Evolutionary conservation across 2,113 vertebrate species (phyloP).

Genomic region (Daphoenositta chrysoptera): DNA sequence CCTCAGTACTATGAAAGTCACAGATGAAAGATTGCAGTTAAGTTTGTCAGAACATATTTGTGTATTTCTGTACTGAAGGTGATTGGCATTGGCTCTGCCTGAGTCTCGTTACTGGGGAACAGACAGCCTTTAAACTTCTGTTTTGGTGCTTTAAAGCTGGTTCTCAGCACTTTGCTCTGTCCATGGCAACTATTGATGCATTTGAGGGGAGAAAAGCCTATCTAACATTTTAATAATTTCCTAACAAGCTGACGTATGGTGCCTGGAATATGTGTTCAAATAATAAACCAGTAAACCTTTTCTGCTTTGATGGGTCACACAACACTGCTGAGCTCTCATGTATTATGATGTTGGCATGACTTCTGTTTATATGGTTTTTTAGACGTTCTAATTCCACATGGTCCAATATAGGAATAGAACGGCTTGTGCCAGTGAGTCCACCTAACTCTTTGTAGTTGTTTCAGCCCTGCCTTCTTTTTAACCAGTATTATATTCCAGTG

Average conservation of each 20-base stretch:
- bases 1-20: neutral
- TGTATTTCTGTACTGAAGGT: neutral
- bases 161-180: constrained; percentile 31
- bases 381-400: constrained; percentile 16
- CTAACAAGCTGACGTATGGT: neutral
- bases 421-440: constrained; percentile 30
- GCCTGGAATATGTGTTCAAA: constrained; percentile 4
- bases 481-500: constrained; percentile 75
- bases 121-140: constrained; percentile 20
- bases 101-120: neutral
- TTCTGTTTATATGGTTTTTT: neutral
- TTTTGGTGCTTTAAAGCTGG: constrained; percentile 47
- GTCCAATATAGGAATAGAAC: constrained; percentile 11
- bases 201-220: neutral
- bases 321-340: constrained; percentile 10
- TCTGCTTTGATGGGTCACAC: neutral
- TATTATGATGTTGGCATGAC: neutral
- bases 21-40: neutral
- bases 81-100: neutral
- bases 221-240: neutral
- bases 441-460: constrained; percentile 57
- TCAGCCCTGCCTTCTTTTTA: constrained; percentile 53
- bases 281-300: neutral
- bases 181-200: neutral
- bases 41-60: neutral